These are phyloP conservation scores for Cheumatopsyche charites DNA, from an alignment of 1,140 invertebrate species.

Conservation along the genomic window DNA sequence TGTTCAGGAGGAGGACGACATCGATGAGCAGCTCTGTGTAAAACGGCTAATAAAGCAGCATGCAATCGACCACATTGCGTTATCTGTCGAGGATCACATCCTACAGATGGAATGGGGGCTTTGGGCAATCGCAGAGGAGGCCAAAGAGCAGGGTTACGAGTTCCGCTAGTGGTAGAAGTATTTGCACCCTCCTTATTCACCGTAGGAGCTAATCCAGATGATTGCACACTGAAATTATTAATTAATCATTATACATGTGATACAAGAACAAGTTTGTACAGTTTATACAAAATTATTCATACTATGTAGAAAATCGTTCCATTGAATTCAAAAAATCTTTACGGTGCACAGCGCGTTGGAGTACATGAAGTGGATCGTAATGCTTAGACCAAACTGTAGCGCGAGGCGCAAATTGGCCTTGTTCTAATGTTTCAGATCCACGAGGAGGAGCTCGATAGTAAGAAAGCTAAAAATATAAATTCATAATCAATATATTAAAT, in stretches of 20 bases:
- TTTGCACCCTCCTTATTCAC: slow-evolving; percentile 12
- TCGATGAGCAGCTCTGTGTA: slow-evolving; percentile 83
- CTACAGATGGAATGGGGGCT: slow-evolving; percentile 50
- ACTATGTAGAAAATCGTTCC: slow-evolving; percentile 88
- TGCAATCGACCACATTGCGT: slow-evolving; percentile 76
- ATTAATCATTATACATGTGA: not conserved
- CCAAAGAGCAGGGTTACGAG: slow-evolving; percentile 52
- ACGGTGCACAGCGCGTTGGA: slow-evolving; percentile 87
- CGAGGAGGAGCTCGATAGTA: slow-evolving; percentile 63
- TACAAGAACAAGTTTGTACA: slow-evolving; percentile 9
- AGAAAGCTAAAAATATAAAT: slow-evolving; percentile 55
- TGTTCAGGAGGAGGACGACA: slow-evolving; percentile 78
- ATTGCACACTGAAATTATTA: slow-evolving; percentile 42
- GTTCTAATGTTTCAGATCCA: slow-evolving; percentile 78
- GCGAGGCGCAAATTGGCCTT: slow-evolving; percentile 93
- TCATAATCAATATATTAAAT: not conserved
- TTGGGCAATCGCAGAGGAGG: slow-evolving; percentile 53
- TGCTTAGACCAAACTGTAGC: slow-evolving; percentile 87
- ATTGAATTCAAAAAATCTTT: slow-evolving; percentile 93
- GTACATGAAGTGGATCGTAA: slow-evolving; percentile 93
- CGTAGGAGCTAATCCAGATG: slow-evolving; percentile 31
- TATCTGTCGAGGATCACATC: slow-evolving; percentile 53
- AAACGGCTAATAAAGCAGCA: slow-evolving; percentile 80
- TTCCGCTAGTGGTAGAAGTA: slow-evolving; percentile 1
- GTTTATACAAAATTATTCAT: slow-evolving; percentile 52